Percentiles rank a stretch among this genome's conserved stretches.
Conservation (phyloP, 1,140 invertebrate species). For the Zaprionus capensis region DNA sequence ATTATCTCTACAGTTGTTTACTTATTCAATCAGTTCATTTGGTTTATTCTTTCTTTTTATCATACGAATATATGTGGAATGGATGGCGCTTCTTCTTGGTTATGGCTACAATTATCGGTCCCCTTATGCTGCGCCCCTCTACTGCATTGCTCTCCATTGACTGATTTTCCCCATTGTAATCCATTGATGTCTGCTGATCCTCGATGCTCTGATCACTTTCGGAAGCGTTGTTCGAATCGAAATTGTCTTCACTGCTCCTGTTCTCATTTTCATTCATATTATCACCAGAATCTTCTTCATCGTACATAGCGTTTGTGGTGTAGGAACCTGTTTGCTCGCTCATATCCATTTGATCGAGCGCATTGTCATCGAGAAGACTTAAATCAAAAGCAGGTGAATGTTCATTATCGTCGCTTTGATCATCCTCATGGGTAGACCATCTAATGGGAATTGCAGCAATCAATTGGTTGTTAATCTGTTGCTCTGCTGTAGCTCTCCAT, state of each 20-base stretch:
- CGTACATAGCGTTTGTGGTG: conserved; percentile 11
- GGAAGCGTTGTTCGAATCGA: not conserved
- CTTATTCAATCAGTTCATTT: conserved; percentile 18
- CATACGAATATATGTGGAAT: conserved; percentile 37
- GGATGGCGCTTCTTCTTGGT: conserved; percentile 33
- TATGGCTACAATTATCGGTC: conserved; percentile 38
- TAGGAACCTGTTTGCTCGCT: conserved; percentile 11
- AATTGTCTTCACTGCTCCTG: conserved; percentile 16
- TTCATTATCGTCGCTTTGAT: not conserved
- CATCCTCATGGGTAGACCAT: not conserved
- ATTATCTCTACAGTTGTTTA: not conserved
- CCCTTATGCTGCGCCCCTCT: conserved; percentile 37
- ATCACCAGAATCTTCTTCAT: conserved; percentile 17
- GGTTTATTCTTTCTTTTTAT: conserved; percentile 16
- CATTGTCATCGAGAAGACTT: conserved; percentile 4
- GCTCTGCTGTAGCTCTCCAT: conserved; percentile 8
- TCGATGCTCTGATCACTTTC: conserved; percentile 20
- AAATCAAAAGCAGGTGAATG: not conserved
- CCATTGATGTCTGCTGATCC: not conserved
- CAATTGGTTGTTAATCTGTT: conserved; percentile 7
- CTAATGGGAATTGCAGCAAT: not conserved
- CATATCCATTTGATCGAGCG: conserved; percentile 44
- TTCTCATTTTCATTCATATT: conserved; percentile 1
- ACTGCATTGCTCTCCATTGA: conserved; percentile 8
- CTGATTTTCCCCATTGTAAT: conserved; percentile 18